These are phyloP conservation scores for Fistularia commersonii DNA, from an alignment of 2,797 vertebrate species.

Conservation along the genomic window DNA sequence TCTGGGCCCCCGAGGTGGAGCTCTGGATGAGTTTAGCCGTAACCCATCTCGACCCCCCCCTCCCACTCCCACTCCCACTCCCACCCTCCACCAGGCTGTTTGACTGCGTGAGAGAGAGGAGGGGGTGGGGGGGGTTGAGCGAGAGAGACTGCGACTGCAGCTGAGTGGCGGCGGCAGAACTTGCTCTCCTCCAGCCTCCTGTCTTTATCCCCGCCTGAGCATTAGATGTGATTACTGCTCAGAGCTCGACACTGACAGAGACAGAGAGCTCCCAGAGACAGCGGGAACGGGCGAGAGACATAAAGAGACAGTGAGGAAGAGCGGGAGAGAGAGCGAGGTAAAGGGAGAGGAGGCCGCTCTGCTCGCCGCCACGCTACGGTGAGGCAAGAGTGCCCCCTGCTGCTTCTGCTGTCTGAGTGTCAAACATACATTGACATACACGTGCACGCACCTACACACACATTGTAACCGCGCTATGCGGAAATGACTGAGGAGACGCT, in stretches of 20 bases:
- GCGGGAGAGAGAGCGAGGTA: constrained; percentile 24
- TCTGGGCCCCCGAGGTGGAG: constrained; percentile 64
- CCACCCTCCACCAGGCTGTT: constrained; percentile 39
- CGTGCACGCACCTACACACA: constrained; percentile 1
- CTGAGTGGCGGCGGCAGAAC: constrained; percentile 52
- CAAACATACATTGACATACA: constrained; percentile 27
- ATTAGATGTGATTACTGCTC: constrained; percentile 86
- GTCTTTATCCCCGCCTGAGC: constrained; percentile 78
- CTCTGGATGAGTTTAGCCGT: constrained; percentile 70
- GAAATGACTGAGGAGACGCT: constrained; percentile 16
- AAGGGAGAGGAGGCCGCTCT: constrained; percentile 37
- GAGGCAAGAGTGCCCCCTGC: constrained; percentile 94
- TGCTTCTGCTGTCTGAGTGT: constrained; percentile 60
- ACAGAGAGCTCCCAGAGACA: constrained; percentile 72
- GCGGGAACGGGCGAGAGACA: constrained; percentile 60
- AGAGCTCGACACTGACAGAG: constrained; percentile 72
- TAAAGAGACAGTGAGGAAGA: constrained; percentile 34
- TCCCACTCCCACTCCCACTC: constrained; percentile 7
- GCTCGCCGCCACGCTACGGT: constrained; percentile 42
- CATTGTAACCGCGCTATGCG: constrained; percentile 1
- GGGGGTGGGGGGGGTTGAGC: constrained; percentile 6
- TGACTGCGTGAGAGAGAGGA: constrained; percentile 35
- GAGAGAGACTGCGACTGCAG: constrained; percentile 38
- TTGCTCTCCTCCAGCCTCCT: constrained; percentile 64
- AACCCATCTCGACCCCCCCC: constrained; percentile 42